phyloP scores from a whole-genome alignment of 2,113 vertebrate species.

The Spermophilus dauricus region DNA sequence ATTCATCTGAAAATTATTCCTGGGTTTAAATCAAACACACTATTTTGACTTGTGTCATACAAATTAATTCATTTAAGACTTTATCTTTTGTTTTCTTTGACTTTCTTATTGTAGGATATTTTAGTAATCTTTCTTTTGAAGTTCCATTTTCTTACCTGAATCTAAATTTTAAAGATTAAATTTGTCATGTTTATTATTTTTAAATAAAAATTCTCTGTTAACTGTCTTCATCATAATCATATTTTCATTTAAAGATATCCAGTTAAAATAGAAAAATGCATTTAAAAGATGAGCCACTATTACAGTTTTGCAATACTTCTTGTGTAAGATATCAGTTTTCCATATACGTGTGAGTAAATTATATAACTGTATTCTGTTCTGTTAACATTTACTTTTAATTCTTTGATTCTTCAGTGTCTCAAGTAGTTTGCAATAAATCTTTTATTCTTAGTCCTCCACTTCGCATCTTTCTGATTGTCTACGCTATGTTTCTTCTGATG shows the following conservation, averaged over 20 bases:
- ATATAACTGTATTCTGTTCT: background rate
- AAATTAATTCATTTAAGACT: background rate
- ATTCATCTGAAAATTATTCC: background rate
- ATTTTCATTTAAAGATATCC: background rate
- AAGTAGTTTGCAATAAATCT: background rate
- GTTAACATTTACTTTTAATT: background rate
- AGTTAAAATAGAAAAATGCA: background rate
- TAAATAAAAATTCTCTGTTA: background rate
- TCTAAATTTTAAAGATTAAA: background rate
- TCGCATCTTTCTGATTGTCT: background rate
- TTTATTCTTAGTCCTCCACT: background rate
- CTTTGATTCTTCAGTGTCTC: background rate
- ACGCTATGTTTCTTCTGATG: background rate
- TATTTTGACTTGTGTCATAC: background rate
- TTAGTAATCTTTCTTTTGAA: background rate
- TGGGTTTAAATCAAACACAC: background rate
- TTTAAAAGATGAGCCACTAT: background rate
- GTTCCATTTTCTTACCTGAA: background rate
- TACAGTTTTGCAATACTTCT: background rate
- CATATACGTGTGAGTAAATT: background rate
- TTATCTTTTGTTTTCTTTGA: background rate
- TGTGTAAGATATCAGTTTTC: background rate
- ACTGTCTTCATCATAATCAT: background rate
- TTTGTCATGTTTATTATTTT: background rate
- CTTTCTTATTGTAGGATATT: background rate